Base-by-base conservation (phyloP, 2,797 vertebrate species). In the Enteromius treurensis region DNA sequence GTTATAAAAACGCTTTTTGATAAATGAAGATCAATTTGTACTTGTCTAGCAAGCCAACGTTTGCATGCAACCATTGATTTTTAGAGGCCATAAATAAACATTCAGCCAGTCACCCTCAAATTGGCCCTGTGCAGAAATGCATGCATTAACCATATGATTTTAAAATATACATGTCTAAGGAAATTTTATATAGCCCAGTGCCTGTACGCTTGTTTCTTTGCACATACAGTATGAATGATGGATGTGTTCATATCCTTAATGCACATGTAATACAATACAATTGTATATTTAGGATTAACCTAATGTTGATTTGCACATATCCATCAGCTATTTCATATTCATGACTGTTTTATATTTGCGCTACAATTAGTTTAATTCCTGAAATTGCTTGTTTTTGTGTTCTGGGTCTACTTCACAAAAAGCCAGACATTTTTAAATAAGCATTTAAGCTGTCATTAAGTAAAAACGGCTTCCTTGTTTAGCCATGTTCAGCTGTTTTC, bases 1-100 rank as follows among this genome's bases (percentile, higher is more conserved):
- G 67, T 70, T 70, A 65, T 55, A 65, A 70, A 79, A 75, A 77
- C 65, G 42, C 53, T 78, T 82, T 86, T 83, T 71, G 73, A 84
- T 77, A 65, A 85, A 85, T 79, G 77, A 84, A 74, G 62, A 80
- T 77, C 83, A 76, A 85, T 87, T 78, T 85, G 45, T 82, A 81
- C 67, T 87, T 80, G 58, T 84, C 69, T 84, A 77, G 78, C 82
- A 85, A 64, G 23, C n/a, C 45, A 60, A 26, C 11, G 40, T 80
- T 85, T 81, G 64, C 69, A 78, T 75, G 77, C 76, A 62, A 70
- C 4, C 51, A 81, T 87, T 80, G 77, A 80, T 85, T 82, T 81
- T 71, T 65, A 15, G 58, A 76, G 15, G 53, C 42, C 47, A 60
- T 85, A 80, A 85, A 80, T 81, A 81, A 76, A 79, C 26, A 51